Evolutionary conservation across 2,113 vertebrate genomes (phyloP).

Genomic region (Myrmecobius fasciatus): DNA sequence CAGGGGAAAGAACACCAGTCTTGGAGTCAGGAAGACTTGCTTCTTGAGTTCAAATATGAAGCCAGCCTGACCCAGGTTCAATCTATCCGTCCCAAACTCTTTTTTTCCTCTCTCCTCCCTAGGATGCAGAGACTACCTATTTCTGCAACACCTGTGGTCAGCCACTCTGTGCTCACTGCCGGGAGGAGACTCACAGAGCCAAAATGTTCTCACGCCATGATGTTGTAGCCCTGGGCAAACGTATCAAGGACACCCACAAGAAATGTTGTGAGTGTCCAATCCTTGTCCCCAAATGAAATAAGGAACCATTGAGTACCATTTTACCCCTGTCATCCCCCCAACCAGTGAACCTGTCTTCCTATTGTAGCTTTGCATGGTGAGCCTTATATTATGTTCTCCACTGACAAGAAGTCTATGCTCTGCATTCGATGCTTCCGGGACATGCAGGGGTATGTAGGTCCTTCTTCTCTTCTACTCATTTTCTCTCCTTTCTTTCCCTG

Average conservation of each 20-base stretch:
- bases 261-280: constrained; percentile 89
- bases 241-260: constrained; percentile 92
- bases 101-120: background rate
- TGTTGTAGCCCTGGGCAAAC: constrained; percentile 93
- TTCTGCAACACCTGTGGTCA: constrained; percentile 97
- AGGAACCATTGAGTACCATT: background rate
- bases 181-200: constrained; percentile 92
- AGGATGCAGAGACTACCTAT: constrained; percentile 92
- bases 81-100: background rate
- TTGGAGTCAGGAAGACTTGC: too few species aligned
- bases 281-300: background rate
- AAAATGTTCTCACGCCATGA: constrained; percentile 94
- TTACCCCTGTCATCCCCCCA: background rate
- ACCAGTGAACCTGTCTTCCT: background rate
- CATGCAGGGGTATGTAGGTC: constrained; percentile 91
- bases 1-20: too few species aligned
- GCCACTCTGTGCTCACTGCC: constrained; percentile 92
- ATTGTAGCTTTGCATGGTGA: constrained; percentile 92
- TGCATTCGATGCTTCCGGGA: constrained; percentile 98
- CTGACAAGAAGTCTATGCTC: constrained; percentile 94
- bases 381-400: constrained; percentile 96
- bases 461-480: rapidly evolving
- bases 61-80: background rate
- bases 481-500: rapidly evolving
- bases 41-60: too few species aligned